Base-by-base conservation (phyloP, 2,113 vertebrate genomes). In the Phrynosoma blainvillii region DNA sequence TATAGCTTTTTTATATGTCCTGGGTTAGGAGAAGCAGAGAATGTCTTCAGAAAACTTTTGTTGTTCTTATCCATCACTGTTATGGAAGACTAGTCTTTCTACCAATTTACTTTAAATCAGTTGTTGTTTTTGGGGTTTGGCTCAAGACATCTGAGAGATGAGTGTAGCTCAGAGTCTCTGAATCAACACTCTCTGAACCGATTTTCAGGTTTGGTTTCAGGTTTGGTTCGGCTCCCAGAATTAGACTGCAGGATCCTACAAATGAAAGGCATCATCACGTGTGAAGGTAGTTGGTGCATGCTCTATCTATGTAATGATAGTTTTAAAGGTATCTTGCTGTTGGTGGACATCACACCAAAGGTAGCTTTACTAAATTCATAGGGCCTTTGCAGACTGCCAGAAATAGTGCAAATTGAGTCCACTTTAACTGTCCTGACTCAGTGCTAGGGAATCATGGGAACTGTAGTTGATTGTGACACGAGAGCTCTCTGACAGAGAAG, bases 151-250 rank as follows among this genome's bases (percentile, higher is more conserved):
- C 78, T 62, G 70, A 73, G 16, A 62, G 36, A 25, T 73, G 52
- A 32, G 9, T 80, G 80, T 16, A 80, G 16, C 54, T 75, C 68
- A 40, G 42, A 36, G 83, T 88, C 73, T 84, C 81, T 78, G 73
- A 84, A 88, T 78, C 54, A 62, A 47, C 8, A 11, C 73, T 84
- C 9, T 88, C n/a, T 88, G 81, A 84, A 84, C 81, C 32, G 42
- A 62, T 88, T 88, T 88, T 56, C 87, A 88, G 87, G 81, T 88
- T 88, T 13, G 73, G 25, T 83, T 78, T 88, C 86, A 88, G 87
- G 40, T 66, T 88, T 21, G 42, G 11, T 88, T 83, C 81, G n/a
- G 30, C 75, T 78, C 81, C 74, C 82, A 70, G 73, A 84, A 70
- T 78, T 88, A 88, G 47, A 88, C 87, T 83, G 74, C 73, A 88